Evolutionary conservation across 2,797 vertebrate genomes (phyloP).

Genomic region (Parotocinclus haroldoi): DNA sequence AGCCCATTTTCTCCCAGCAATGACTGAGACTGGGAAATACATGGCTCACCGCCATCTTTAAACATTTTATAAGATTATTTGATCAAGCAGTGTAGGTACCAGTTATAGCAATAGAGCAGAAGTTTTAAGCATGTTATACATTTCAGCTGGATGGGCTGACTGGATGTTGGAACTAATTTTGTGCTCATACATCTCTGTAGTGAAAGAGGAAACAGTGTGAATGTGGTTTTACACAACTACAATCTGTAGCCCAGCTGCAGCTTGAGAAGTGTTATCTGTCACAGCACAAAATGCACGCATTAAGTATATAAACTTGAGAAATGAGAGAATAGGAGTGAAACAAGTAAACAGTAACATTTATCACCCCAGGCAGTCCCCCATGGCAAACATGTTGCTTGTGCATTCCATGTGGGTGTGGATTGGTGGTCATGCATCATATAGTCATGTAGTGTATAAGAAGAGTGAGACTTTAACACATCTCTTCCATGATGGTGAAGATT

Average conservation of each 20-base stretch:
- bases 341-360: neutral
- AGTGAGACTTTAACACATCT: constrained; percentile 48
- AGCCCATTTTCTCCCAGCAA: too few species aligned
- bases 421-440: constrained; percentile 27
- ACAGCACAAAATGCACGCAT: too few species aligned
- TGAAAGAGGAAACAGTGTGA: constrained; percentile 44
- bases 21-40: too few species aligned
- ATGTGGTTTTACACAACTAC: constrained; percentile 29
- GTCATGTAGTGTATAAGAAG: constrained; percentile 24
- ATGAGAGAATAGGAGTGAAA: neutral
- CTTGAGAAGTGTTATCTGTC: constrained; percentile 15
- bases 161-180: too few species aligned
- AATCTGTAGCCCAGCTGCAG: too few species aligned
- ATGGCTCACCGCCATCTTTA: too few species aligned
- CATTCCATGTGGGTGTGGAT: constrained; percentile 27
- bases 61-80: too few species aligned
- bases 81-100: too few species aligned
- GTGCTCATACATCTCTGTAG: constrained; percentile 14
- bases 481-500: constrained; percentile 41
- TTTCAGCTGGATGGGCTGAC: too few species aligned
- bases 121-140: too few species aligned
- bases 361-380: neutral
- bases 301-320: too few species aligned
- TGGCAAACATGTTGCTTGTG: constrained; percentile 6
- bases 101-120: too few species aligned